Evolutionary conservation across 1,140 invertebrate genomes (phyloP).

Genomic region (Sycobia sp.): DNA sequence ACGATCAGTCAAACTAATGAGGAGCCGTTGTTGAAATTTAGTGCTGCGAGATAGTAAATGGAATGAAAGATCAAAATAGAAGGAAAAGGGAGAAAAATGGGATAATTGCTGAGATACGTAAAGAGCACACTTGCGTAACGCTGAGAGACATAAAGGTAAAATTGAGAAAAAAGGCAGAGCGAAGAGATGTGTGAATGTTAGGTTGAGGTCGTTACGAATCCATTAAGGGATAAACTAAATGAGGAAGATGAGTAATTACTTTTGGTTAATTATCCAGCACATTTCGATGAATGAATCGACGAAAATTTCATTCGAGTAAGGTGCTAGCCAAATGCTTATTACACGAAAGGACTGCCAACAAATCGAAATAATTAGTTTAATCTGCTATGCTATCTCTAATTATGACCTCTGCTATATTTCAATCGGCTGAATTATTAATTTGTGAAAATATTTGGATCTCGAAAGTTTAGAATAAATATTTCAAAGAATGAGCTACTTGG

Average conservation of each 20-base stretch:
- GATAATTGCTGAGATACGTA: slow-evolving; percentile 1
- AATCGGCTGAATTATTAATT: too few species aligned
- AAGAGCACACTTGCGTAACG: slow-evolving; percentile 3
- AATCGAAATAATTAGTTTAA: slow-evolving; percentile 14
- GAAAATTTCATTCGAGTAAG: slow-evolving; percentile 37
- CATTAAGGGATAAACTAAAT: slow-evolving; percentile 45
- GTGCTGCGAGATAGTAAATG: too few species aligned
- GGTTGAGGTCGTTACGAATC: slow-evolving; percentile 38
- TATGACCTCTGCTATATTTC: too few species aligned
- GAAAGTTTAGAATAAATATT: too few species aligned
- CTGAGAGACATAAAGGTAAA: slow-evolving; percentile 11
- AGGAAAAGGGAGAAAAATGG: not conserved
- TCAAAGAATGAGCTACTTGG: too few species aligned
- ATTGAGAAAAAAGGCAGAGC: slow-evolving; percentile 22
- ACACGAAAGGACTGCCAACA: slow-evolving; percentile 7
- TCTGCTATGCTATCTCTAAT: too few species aligned
- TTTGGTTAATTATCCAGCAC: slow-evolving; percentile 41
- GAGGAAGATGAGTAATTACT: slow-evolving; percentile 44
- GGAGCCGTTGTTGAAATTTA: too few species aligned
- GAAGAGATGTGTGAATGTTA: slow-evolving; percentile 9
- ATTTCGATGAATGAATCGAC: slow-evolving; percentile 40
- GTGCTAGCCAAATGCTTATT: slow-evolving; percentile 1
- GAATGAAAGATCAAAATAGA: not conserved
- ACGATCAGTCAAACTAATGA: too few species aligned
- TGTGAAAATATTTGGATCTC: too few species aligned